These are phyloP conservation scores for Galleria mellonella DNA, from an alignment of 1,140 invertebrate species.

Conservation along the genomic window DNA sequence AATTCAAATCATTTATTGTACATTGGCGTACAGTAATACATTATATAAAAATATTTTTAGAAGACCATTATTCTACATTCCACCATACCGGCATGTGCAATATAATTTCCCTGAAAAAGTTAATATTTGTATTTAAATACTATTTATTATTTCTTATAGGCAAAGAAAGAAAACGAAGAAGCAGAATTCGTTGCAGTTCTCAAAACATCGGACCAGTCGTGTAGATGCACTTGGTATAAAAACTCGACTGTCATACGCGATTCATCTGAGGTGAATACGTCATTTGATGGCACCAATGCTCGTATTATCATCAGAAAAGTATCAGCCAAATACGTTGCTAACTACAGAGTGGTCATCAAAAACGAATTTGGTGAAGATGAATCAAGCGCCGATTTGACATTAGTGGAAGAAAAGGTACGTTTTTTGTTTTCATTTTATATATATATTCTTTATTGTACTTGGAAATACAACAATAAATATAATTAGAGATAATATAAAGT, in stretches of 20 bases:
- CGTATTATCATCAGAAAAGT: slow-evolving; percentile 83
- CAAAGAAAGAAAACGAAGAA: slow-evolving; percentile 81
- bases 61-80: too few species aligned
- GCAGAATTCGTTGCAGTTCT: slow-evolving; percentile 86
- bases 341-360: slow-evolving; percentile 85
- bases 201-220: slow-evolving; percentile 82
- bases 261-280: slow-evolving; percentile 79
- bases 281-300: slow-evolving; percentile 89
- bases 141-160: slow-evolving; percentile 29
- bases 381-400: slow-evolving; percentile 83
- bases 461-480: too few species aligned
- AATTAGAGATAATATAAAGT: too few species aligned
- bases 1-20: too few species aligned
- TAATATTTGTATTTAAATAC: too few species aligned
- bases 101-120: too few species aligned
- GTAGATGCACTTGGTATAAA: slow-evolving; percentile 91
- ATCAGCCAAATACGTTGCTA: slow-evolving; percentile 81
- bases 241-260: slow-evolving; percentile 84
- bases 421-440: slow-evolving; percentile 13
- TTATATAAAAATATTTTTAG: too few species aligned
- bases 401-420: slow-evolving; percentile 76
- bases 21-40: too few species aligned
- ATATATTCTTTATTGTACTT: too few species aligned
- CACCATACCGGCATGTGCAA: too few species aligned
- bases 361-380: slow-evolving; percentile 91